Evolutionary conservation across 2,113 vertebrate species (phyloP).

Genomic region (cat (Felis catus)): DNA sequence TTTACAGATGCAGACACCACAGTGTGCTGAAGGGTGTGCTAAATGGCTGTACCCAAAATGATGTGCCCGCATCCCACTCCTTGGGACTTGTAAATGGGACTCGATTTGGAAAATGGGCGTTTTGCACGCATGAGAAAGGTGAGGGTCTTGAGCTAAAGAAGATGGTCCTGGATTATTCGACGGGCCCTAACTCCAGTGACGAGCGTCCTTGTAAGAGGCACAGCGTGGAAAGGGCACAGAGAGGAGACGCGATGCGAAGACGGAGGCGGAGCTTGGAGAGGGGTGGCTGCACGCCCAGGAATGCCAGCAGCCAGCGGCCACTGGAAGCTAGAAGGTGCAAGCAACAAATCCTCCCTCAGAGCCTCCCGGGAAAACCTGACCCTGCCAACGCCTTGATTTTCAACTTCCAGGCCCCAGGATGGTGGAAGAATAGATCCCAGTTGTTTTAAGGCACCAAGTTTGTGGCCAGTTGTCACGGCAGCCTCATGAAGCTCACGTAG

Average conservation of each 20-base stretch:
- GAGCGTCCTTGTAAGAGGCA: not conserved
- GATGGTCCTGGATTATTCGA: not conserved
- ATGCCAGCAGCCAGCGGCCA: not conserved
- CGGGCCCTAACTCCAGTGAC: not conserved
- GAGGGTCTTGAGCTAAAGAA: not conserved
- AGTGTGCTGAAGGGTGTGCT: not conserved
- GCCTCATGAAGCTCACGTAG: not conserved
- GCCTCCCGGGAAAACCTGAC: no score
- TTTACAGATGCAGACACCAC: not conserved
- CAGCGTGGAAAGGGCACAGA: no score
- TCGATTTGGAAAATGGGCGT: not conserved
- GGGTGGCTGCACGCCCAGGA: not conserved
- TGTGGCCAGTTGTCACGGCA: not conserved
- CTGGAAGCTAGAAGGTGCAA: not conserved
- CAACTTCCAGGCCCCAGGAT: not conserved
- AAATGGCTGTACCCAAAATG: not conserved
- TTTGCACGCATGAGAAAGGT: not conserved
- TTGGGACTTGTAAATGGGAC: not conserved
- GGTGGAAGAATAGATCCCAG: no score
- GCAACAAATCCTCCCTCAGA: not conserved
- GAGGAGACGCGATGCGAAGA: accelerated
- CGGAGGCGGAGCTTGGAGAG: not conserved
- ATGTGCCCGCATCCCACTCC: no score
- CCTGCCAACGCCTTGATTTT: not conserved
- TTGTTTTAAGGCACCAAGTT: not conserved